Base-by-base conservation (phyloP, 2,113 vertebrate species). In the Phalacrocorax pelagicus region DNA sequence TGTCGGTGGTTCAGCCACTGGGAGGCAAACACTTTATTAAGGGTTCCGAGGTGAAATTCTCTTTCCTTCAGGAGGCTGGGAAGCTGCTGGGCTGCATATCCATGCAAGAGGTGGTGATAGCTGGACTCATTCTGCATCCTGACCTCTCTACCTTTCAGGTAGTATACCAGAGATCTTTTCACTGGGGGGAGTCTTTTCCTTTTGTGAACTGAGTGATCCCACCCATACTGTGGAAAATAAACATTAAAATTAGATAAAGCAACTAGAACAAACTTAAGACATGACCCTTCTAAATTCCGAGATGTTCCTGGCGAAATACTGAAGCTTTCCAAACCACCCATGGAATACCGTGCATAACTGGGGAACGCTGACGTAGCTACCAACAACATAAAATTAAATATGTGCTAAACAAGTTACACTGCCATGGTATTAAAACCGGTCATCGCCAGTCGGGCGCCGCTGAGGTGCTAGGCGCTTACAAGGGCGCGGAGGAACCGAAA, bases 11-110 rank as follows among this genome's bases (percentile, higher is more conserved):
- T 99, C 94, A 99, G 98, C 99, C 99, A 99, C 97, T 99, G 99
- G 51, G 99, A 99, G 4, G 99, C 99, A 92, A 99, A 99, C 85
- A 99, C 99, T 98, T 99, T 99, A 96, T 99, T 99, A 58, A 99
- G 99, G 30, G 99, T 98, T 73, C 99, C 99, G 4, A 99, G 98
- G 34, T 99, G 98, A 96, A 99, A 99, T 94, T 99, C 99, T 94
- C 98, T 98, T 95, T 99, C 99, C 69, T 98, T 98, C 51, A 99
- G 98, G 81, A 99, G 98, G 86, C 98, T 97, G 9, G 99, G 99
- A 74, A 99, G 98, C 55, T 99, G 98, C 67, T 99, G 98, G 19
- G 99, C 99, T 11, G 99, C 99, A 9, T 99, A 99, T 52, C 99
- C 98, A 3, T 98, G 98, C 82, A 99, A 96, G 93, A 99, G 94